Evolutionary conservation across 35 echinoderm and acorn worm genomes (phyloP).

Genomic region (Eucidaris tribuloides): DNA sequence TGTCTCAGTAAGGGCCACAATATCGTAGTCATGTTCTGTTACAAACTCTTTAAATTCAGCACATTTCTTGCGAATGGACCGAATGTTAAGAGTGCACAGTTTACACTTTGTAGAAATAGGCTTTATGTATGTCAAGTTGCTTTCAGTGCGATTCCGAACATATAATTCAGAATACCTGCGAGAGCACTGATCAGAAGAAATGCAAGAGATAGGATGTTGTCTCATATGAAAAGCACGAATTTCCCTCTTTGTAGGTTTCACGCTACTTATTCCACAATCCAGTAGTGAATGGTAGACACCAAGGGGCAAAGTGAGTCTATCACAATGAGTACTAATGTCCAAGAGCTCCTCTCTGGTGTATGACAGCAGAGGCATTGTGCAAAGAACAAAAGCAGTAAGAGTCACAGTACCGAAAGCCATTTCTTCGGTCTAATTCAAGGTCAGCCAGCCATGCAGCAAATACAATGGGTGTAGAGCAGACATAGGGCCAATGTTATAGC

Average conservation of each 20-base stretch:
- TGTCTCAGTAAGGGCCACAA: slow-evolving; percentile 55
- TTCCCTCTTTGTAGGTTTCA: not conserved
- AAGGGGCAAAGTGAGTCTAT: not conserved
- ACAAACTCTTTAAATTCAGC: slow-evolving; percentile 58
- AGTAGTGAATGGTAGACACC: not conserved
- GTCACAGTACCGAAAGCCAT: too few relatives aligned
- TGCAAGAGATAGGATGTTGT: slow-evolving; percentile 10
- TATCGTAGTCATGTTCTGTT: slow-evolving; percentile 33
- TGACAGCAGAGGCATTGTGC: not conserved
- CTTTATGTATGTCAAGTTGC: not conserved
- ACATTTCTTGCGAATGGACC: slow-evolving; percentile 52
- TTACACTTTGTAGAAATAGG: not conserved
- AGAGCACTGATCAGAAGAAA: not conserved
- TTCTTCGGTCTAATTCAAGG: too few relatives aligned
- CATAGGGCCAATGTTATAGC: too few relatives aligned
- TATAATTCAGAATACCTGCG: not conserved
- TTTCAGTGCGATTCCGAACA: not conserved
- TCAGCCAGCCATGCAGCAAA: too few relatives aligned
- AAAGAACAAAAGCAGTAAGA: not conserved
- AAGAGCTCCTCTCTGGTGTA: not conserved
- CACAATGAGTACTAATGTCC: not conserved
- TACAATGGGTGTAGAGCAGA: too few relatives aligned
- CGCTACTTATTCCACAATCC: not conserved
- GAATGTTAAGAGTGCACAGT: slow-evolving; percentile 32
- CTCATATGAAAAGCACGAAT: not conserved